Conservation (phyloP, 1,140 invertebrate species). For the Lepidostoma basale region DNA sequence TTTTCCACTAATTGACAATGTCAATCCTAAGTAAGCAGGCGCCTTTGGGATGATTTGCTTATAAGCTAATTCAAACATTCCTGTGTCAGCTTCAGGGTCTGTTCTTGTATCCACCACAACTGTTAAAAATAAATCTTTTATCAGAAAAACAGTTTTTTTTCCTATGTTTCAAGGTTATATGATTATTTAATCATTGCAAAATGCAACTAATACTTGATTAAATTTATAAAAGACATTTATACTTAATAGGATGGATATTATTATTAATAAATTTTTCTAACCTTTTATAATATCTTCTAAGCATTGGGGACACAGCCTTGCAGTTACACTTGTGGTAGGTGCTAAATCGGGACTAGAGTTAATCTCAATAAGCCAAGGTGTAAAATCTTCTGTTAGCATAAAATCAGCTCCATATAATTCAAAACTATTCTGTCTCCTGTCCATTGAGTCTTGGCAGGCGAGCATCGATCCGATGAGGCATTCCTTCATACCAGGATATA, state of each 20-base stretch:
- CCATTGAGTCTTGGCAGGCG: constrained; percentile 85
- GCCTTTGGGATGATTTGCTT: constrained; percentile 72
- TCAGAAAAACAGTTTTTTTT: constrained; percentile 8
- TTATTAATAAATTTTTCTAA: too few species aligned
- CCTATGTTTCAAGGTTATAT: constrained; percentile 11
- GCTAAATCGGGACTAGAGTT: constrained; percentile 93
- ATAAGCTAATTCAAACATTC: constrained; percentile 85
- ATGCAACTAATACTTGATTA: too few species aligned
- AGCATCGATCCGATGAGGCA: constrained; percentile 85
- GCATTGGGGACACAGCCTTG: constrained; percentile 82
- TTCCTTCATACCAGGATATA: constrained; percentile 90
- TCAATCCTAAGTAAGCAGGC: constrained; percentile 84
- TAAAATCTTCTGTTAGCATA: constrained; percentile 87
- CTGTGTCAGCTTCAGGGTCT: constrained; percentile 81
- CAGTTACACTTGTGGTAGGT: constrained; percentile 85
- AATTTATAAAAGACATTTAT: too few species aligned
- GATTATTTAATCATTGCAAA: constrained; percentile 21
- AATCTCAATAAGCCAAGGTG: constrained; percentile 93
- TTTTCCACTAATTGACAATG: constrained; percentile 75
- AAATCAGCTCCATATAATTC: constrained; percentile 95
- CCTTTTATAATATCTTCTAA: constrained; percentile 93
- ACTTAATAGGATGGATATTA: too few species aligned
- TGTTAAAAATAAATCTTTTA: constrained; percentile 56
- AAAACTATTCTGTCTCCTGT: constrained; percentile 85
- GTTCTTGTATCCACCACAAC: constrained; percentile 84